Evolutionary conservation across 2,113 vertebrate species (phyloP).

Genomic region (Cololabis saira): DNA sequence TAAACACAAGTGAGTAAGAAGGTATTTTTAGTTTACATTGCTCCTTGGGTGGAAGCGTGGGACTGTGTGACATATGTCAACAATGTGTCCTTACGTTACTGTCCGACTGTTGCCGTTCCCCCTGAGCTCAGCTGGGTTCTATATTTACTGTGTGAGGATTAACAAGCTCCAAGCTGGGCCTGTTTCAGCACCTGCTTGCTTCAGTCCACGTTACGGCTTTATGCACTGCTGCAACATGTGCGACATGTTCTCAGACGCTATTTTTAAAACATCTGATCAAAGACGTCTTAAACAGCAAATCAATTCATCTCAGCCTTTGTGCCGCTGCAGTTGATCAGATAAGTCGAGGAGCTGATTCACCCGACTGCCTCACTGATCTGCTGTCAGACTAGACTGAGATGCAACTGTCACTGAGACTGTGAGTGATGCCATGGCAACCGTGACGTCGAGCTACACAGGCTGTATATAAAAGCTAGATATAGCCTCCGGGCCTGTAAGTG

Average conservation of each 20-base stretch:
- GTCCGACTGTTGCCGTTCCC: conserved; percentile 43
- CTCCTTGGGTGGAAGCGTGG: no score
- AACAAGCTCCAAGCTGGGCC: conserved; percentile 60
- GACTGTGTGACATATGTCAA: conserved; percentile 47
- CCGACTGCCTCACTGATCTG: neutral
- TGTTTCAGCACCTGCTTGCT: conserved; percentile 75
- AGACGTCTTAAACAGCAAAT: no score
- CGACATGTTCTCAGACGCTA: neutral
- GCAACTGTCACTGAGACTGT: conserved; percentile 3
- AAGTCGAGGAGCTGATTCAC: neutral
- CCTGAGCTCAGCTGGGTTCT: conserved; percentile 62
- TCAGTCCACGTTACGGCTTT: conserved; percentile 52
- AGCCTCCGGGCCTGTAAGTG: no score
- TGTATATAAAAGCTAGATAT: neutral
- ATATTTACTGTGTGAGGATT: conserved; percentile 80
- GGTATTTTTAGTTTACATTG: no score
- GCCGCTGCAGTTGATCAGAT: neutral
- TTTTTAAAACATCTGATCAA: neutral
- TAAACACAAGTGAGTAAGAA: no score
- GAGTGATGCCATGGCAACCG: neutral
- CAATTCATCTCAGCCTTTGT: neutral
- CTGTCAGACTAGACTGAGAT: conserved; percentile 1
- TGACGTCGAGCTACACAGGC: neutral
- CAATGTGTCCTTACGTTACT: conserved; percentile 46
- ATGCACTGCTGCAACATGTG: neutral